A percentile compares a stretch with the other conserved stretches of the same genome.
phyloP scores from a whole-genome alignment of 2,888 invertebrate species.

The Dasysyrphus tricinctus region DNA sequence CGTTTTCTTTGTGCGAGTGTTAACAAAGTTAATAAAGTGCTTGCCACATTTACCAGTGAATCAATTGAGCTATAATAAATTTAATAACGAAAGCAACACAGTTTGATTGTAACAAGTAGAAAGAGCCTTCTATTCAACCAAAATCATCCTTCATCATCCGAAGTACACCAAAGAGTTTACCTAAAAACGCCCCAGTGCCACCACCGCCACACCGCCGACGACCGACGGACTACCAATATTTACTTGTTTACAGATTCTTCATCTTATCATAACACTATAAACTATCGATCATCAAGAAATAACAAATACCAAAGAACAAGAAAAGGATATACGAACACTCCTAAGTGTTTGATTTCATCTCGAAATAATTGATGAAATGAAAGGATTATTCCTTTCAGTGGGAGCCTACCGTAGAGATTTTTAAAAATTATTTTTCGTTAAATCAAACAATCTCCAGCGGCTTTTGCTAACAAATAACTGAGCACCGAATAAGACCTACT shows the following conservation, averaged over 20 bases:
- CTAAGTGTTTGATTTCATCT: constrained; percentile 73
- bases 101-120: too few relatives aligned
- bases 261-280: constrained; percentile 63
- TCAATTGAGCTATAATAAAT: too few relatives aligned
- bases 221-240: neutral
- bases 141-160: neutral
- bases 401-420: constrained; percentile 25
- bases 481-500: constrained; percentile 14
- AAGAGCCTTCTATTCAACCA: too few relatives aligned
- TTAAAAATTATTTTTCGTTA: constrained; percentile 51
- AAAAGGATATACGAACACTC: constrained; percentile 54
- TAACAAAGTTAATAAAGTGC: too few relatives aligned
- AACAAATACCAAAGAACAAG: constrained; percentile 32
- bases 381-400: constrained; percentile 61
- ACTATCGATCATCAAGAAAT: constrained; percentile 28
- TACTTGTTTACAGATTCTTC: constrained; percentile 53
- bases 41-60: too few relatives aligned
- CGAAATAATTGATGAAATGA: constrained; percentile 63
- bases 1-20: too few relatives aligned
- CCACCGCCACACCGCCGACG: neutral
- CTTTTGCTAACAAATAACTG: constrained; percentile 49
- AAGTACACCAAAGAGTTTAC: neutral
- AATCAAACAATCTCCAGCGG: constrained; percentile 58
- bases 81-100: too few relatives aligned
- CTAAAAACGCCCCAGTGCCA: too few relatives aligned